These are phyloP conservation scores for Corythoichthys intestinalis DNA, from an alignment of 2,113 vertebrate species.

Conservation along the genomic window DNA sequence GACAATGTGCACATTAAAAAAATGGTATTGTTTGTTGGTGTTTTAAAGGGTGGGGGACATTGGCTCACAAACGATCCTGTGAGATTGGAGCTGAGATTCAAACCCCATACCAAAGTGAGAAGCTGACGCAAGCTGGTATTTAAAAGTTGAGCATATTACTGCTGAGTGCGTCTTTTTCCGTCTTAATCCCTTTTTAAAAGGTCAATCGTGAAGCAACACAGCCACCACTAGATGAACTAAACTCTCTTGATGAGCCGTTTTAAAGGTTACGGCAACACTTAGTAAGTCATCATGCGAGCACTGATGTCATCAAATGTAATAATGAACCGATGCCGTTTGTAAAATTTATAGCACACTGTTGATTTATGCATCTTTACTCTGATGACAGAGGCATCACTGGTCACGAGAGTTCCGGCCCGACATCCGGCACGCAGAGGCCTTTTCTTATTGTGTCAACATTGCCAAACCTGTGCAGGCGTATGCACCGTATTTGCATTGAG, in stretches of 20 bases:
- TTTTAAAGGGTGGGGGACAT: too few species aligned
- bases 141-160: constrained; percentile 10
- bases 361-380: constrained; percentile 32
- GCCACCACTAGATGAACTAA: constrained; percentile 17
- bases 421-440: constrained; percentile 27
- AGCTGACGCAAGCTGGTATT: constrained; percentile 14
- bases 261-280: constrained; percentile 20
- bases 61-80: too few species aligned
- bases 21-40: too few species aligned
- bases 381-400: constrained; percentile 1
- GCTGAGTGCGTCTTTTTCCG: background rate
- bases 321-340: constrained; percentile 8
- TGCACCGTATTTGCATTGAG: constrained; percentile 28
- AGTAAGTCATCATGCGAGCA: background rate
- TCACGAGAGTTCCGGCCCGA: constrained; percentile 29
- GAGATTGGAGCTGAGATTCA: too few species aligned
- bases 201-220: constrained; percentile 4
- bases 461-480: background rate
- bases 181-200: constrained; percentile 29
- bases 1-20: too few species aligned
- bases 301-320: background rate
- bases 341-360: constrained; percentile 26
- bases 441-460: constrained; percentile 21
- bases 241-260: constrained; percentile 26
- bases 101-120: background rate